These are phyloP conservation scores for Tupaia chinensis DNA, from an alignment of 2,113 vertebrate species.

Conservation along the genomic window DNA sequence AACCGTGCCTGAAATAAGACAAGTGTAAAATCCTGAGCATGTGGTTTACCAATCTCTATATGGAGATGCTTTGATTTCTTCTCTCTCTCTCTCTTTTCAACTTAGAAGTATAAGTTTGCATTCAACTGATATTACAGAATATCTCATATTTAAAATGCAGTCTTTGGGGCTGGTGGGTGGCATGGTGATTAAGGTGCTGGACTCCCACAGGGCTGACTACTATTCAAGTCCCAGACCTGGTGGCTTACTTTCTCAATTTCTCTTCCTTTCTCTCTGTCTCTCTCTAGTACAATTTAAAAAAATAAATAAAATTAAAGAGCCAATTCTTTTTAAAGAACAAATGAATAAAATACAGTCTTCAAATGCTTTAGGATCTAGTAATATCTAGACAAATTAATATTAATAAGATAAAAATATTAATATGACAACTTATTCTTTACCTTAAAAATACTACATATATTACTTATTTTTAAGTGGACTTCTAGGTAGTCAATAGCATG, in stretches of 20 bases:
- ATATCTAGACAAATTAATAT: not conserved
- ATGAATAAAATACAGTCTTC: not conserved
- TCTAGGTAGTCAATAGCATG: not conserved
- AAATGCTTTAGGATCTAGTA: conserved; percentile 3
- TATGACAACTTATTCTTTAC: not conserved
- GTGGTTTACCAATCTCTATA: not conserved
- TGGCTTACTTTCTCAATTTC: too few species aligned
- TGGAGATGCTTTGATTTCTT: not conserved
- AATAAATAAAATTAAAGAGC: too few species aligned
- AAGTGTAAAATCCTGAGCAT: not conserved
- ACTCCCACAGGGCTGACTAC: too few species aligned
- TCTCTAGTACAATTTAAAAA: too few species aligned
- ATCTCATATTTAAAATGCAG: not conserved
- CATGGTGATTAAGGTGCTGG: too few species aligned
- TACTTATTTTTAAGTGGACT: not conserved
- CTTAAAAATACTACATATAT: not conserved
- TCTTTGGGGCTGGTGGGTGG: not conserved
- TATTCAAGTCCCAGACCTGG: too few species aligned
- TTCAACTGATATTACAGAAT: not conserved
- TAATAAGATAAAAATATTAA: not conserved
- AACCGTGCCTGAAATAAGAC: not conserved
- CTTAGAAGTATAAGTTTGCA: not conserved
- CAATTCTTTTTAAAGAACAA: too few species aligned
- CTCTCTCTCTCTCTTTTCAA: not conserved
- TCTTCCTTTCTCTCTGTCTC: too few species aligned